Percentiles rank a stretch among this genome's conserved stretches.
These are phyloP conservation scores for Dromococcyx pavoninus DNA, from an alignment of 2,797 vertebrate species.

Conservation along the genomic window DNA sequence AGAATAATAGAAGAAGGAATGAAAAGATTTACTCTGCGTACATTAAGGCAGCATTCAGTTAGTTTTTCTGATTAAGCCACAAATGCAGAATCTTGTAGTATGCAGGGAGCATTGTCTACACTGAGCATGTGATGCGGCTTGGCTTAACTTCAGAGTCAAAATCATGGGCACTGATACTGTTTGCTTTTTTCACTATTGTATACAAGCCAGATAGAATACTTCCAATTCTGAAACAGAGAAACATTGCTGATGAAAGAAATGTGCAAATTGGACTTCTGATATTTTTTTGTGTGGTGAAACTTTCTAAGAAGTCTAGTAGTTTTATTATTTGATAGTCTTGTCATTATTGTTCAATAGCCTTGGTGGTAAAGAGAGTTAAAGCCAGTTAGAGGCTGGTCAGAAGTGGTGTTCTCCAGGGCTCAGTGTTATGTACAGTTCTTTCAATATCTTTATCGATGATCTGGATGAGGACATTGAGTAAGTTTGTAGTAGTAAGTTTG, in stretches of 20 bases:
- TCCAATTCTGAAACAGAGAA: not conserved
- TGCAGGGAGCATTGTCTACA: not conserved
- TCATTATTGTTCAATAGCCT: too few relatives aligned
- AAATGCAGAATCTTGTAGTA: not conserved
- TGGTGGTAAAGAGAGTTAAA: too few relatives aligned
- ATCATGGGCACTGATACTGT: not conserved
- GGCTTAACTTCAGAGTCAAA: not conserved
- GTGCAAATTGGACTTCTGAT: not conserved
- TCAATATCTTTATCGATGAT: too few relatives aligned
- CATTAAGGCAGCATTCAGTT: not conserved
- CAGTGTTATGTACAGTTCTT: too few relatives aligned
- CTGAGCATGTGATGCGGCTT: rapidly evolving
- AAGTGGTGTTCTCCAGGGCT: too few relatives aligned
- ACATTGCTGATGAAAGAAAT: not conserved
- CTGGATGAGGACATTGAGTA: too few relatives aligned
- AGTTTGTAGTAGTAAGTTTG: too few relatives aligned
- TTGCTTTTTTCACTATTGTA: not conserved
- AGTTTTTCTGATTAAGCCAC: not conserved
- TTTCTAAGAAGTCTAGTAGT: not conserved
- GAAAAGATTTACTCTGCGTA: not conserved
- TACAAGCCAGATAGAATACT: not conserved
- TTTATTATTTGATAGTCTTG: constrained; percentile 20
- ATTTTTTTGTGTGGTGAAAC: not conserved
- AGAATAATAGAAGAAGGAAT: not conserved
- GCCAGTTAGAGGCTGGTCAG: too few relatives aligned